Evolutionary conservation across 2,888 invertebrate genomes (phyloP), one percentile per base, ranked within the genome.

Genomic region (Nomada ruficornis): DNA sequence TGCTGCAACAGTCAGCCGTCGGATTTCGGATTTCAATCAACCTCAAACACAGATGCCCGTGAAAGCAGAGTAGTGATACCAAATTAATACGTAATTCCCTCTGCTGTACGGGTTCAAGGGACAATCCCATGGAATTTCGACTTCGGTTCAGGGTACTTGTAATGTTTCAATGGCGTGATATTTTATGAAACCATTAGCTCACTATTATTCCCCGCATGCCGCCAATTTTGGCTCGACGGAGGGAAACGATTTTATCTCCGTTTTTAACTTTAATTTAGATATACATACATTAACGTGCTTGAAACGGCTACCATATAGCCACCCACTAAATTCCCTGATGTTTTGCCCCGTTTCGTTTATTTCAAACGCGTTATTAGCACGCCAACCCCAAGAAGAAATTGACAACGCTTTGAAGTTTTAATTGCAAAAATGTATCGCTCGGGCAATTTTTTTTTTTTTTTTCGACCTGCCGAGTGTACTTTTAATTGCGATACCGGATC

Each of bases 351-450:
- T 2, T 29, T n/a, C 15, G 52, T 18, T 59, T 26, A 47, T 44
- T 55, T 44, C 15, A 44, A 64, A 72, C 57, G 23, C 55, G 50
- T 68, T 57, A 64, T 69, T 44, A 69, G 52, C 44, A 20, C 26
- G 36, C 57, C 50, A 18, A 42, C 64, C 36, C 36, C 36, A 5
- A 36, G 36, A 7, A 52, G 44, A 64, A 77, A 57, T 63, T 64
- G 55, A 29, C 60, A 60, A 1, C 10, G 42, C 76, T 78, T 78
- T 78, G 36, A 68, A 75, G 36, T 75, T 75, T 75, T 75, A 75
- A 75, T 78, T 62, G 55, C n/a, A 55, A 79, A 76, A 77, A 64
- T 57, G 63, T 63, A 64, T 57, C 52, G 52, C 0, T 13, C 44
- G 50, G 29, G n/a, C 63, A 44, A 52, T 77, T 67, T 59, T 74